Evolutionary conservation across 2,888 invertebrate species (phyloP), one percentile per base, ranked within the genome.

Genomic region (Plagodis pulveraria): DNA sequence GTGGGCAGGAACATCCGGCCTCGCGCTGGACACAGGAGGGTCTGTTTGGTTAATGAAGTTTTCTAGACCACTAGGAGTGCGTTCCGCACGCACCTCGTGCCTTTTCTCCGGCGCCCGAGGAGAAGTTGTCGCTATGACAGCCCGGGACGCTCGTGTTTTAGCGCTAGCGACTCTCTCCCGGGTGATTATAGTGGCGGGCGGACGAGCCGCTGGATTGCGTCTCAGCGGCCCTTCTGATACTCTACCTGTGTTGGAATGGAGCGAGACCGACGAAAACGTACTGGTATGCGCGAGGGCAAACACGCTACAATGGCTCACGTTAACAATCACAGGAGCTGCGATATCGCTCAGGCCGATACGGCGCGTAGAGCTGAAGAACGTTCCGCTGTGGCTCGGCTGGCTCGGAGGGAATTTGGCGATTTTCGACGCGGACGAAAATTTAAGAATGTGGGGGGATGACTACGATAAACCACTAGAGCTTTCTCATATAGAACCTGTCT

Each of bases 81-180:
- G 98, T 45, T 96, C 97, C 0, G 97, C 97, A 83, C 96, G 97
- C 63, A 97, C 98, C 0, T 96, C 97, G 53, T 99, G 99, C 83
- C 92, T 99, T 11, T 99, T 99, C 87, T 99, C 99, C 40, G 99
- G 99, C 38, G 98, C 98, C 55, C 95, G 98, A 56, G 99, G 99
- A 0, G 99, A 99, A 93, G 92, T 92, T 0, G 89, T 92, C 0
- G 84, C 90, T 0, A 91, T 91, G 92, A 74, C 84, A 0, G 88
- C 92, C 5, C 80, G 87, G 2, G 90, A 91, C 62, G 89, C 91
- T 4, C 83, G 91, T 6, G 94, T 99, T 58, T 94, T 99, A 55
- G 99, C 99, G 0, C 94, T 99, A 93, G 99, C 98, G 0, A 98
- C 99, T 0, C 93, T 99, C 49, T 98, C 98, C 0, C 98, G 98